Base-by-base conservation (phyloP, 2,888 invertebrate genomes). In the Stramonita haemastoma region DNA sequence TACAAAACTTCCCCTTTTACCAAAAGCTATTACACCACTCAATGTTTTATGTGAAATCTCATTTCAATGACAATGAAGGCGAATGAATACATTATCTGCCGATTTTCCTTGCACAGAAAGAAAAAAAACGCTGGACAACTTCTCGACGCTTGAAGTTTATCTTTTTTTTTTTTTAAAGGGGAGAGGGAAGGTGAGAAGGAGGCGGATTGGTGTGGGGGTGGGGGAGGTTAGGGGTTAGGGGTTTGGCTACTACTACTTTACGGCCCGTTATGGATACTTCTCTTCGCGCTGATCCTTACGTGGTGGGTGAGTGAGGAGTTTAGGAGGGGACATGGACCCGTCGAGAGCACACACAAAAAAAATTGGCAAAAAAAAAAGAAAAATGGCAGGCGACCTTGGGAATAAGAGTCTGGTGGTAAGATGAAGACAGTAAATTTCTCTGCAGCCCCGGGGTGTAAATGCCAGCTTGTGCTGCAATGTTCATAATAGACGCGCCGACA, bases 381-480 rank as follows among this genome's bases (percentile, higher is more conserved):
- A 70, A 26, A n/a, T 8, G 26, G 26, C 13, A 17, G 34, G 81
- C 36, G 60, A 60, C 86, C 86, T 86, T 86, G 86, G 34, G 60
- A 60, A 86, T 86, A n/a, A 66, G 60, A 86, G 56, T 60, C 13
- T 17, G 60, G 56, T 8, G 66, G 86, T 86, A 60, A 86, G 86
- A 60, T 86, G 84, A 86, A 86, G 86, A 86, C 86, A 66, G 86
- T 86, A 86, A 86, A 86, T 60, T 66, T 60, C 86, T 60, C 57
- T 32, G 32, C 32, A 32, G 19, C 34, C 22, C 46, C 0, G 17
- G 56, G 32, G 32, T 46, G 66, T 86, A 86, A 86, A 86, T 86
- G 86, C 34, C 86, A 32, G 4, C 60, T 11, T 60, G 86, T 22
- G 66, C 34, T 22, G 66, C 34, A 57, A 46, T 66, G 56, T 86